These are phyloP conservation scores for Meiosimyza decipiens DNA, from an alignment of 2,888 invertebrate genomes.

Conservation along the genomic window DNA sequence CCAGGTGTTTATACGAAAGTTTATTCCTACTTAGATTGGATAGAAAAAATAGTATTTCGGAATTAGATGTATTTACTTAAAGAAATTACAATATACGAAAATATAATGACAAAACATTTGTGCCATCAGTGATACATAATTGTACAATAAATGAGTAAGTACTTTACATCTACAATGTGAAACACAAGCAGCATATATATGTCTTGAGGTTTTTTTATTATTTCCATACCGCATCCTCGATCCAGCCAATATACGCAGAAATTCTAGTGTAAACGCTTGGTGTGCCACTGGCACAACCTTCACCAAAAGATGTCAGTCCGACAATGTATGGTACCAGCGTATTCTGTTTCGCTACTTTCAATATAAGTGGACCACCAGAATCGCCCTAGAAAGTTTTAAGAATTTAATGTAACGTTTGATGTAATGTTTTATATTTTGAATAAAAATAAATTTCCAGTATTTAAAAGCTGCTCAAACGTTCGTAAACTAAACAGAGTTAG, in stretches of 20 bases:
- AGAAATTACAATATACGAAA: neutral
- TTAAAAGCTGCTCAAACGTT: too few relatives aligned
- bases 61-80: conserved; percentile 34
- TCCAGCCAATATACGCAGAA: conserved; percentile 23
- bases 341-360: neutral
- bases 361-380: conserved; percentile 23
- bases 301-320: conserved; percentile 23
- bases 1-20: conserved; percentile 65
- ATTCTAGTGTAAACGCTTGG: conserved; percentile 26
- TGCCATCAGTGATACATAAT: neutral
- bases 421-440: too few relatives aligned
- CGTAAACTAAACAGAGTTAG: too few relatives aligned
- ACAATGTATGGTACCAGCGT: conserved; percentile 12
- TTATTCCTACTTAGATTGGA: conserved; percentile 63
- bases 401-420: too few relatives aligned
- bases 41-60: conserved; percentile 61
- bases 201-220: too few relatives aligned
- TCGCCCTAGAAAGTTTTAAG: conserved; percentile 12
- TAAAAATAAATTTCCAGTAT: too few relatives aligned
- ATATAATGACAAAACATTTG: conserved; percentile 7
- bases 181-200: too few relatives aligned
- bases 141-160: neutral
- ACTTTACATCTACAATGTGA: neutral
- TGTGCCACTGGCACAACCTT: conserved; percentile 17
- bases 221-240: conserved; percentile 9